Conservation (phyloP, 2,797 vertebrate species). For the Mus minutoides region DNA sequence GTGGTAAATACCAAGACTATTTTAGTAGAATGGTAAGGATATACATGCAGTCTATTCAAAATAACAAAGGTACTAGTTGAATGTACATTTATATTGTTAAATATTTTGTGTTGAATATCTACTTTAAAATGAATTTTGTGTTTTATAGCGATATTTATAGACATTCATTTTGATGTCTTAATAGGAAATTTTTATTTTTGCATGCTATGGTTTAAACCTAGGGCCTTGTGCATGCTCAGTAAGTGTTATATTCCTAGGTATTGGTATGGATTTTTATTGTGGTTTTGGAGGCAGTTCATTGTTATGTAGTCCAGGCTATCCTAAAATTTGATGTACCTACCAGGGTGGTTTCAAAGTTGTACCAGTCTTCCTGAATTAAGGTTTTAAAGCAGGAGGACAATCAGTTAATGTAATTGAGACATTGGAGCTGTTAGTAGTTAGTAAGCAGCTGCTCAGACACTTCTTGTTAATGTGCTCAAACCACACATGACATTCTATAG, state of each 20-base stretch:
- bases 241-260: background rate
- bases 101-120: slow-evolving; percentile 28
- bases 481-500: background rate
- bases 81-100: background rate
- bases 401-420: background rate
- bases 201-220: background rate
- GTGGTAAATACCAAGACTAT: slow-evolving; percentile 23
- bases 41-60: slow-evolving; percentile 23
- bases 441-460: background rate
- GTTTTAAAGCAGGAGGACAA: slow-evolving; percentile 24
- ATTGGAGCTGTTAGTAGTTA: background rate
- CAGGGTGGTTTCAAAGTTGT: background rate
- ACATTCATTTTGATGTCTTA: slow-evolving; percentile 31
- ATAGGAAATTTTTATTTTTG: background rate
- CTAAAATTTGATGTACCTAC: background rate
- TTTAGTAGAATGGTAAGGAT: slow-evolving; percentile 28
- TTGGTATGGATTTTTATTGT: background rate
- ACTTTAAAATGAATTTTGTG: slow-evolving; percentile 13
- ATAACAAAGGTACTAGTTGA: background rate
- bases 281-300: background rate
- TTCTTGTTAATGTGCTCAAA: slow-evolving; percentile 15
- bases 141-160: background rate
- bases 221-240: background rate
- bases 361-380: background rate
- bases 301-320: background rate